phyloP scores from a whole-genome alignment of 2,888 invertebrate species.

The Zeuzera pyrina region DNA sequence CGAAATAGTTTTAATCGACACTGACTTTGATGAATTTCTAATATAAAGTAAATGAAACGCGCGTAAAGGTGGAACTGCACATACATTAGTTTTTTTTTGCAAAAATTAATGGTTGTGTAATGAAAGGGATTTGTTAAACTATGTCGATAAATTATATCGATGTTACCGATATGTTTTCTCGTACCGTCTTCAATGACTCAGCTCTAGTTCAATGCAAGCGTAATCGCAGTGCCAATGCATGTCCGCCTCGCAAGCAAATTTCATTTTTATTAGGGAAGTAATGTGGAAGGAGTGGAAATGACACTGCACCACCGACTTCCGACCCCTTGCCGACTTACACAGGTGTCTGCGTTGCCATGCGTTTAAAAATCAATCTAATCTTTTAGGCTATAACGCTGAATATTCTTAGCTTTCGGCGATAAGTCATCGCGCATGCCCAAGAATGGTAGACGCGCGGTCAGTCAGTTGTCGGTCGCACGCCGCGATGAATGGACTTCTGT shows the following conservation, averaged over 20 bases:
- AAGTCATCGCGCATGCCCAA: conserved; percentile 27
- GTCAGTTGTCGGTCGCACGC: conserved; percentile 42
- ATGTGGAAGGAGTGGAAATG: conserved; percentile 66
- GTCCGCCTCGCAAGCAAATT: conserved; percentile 35
- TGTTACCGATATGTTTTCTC: no score
- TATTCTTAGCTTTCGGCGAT: conserved; percentile 15
- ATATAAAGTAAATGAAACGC: no score
- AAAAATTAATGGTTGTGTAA: no score
- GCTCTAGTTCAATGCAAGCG: conserved; percentile 15
- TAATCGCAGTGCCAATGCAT: conserved; percentile 17
- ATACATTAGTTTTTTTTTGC: no score
- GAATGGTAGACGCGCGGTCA: conserved; percentile 22
- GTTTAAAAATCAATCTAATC: conserved; percentile 14
- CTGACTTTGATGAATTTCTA: no score
- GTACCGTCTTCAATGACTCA: no score
- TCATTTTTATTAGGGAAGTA: conserved; percentile 64
- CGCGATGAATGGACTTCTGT: conserved; percentile 25
- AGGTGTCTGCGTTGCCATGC: conserved; percentile 58
- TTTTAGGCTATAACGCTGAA: conserved; percentile 15
- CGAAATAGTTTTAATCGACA: no score
- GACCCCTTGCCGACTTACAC: conserved; percentile 51
- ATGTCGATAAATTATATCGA: no score
- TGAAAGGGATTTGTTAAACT: no score
- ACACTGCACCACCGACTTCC: conserved; percentile 68
- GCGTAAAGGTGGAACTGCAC: no score